Evolutionary conservation across 2,113 vertebrate species (phyloP), one percentile per base, ranked within the genome.

Genomic region (Notarius quadriscutis): DNA sequence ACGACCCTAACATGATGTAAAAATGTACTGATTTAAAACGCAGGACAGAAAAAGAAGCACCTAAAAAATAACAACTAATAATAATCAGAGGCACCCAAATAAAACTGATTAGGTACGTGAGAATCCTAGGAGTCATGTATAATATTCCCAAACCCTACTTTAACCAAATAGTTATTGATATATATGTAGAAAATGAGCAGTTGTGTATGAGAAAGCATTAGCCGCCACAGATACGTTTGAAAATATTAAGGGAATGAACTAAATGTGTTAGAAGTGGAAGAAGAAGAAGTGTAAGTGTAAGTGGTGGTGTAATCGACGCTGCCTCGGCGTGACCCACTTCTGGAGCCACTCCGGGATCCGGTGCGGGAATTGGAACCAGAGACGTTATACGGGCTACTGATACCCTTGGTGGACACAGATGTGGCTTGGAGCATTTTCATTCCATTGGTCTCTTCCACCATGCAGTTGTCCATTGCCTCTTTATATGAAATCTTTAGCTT

Each of bases 401-500:
- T 96, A 74, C 99, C 99, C 94, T 99, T 99, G 63, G 96, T 95
- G 1, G 99, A 99, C 85, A 99, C 92, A 0, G 98, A 99, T 17
- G 98, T 95, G 0, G 99, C 99, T 94, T 98, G 97, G 89, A 99
- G 94, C 92, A 99, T 95, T 90, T 97, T 97, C 88, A 99, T 94
- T 8, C 97, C 97, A 0, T 97, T 98, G 93, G 95, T 94, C 62
- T 99, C 98, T 90, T 99, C 98, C 88, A 99, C 98, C 98, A 99
- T 99, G 87, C 97, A 99, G 78, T 95, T 95, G 89, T 97, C 98
- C 95, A 99, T 95, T 22, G 99, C 98, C 85, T 99, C 96, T 92
- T 97, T 99, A 92, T 99, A 99, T 53, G 98, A 98, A 91, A 99
- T 98, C 94, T 99, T 99, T 90, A 99, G 95, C 84, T 99, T 99